These are phyloP conservation scores for Meloidogyne floridensis DNA, from an alignment of 1,140 invertebrate species.

Conservation along the genomic window DNA sequence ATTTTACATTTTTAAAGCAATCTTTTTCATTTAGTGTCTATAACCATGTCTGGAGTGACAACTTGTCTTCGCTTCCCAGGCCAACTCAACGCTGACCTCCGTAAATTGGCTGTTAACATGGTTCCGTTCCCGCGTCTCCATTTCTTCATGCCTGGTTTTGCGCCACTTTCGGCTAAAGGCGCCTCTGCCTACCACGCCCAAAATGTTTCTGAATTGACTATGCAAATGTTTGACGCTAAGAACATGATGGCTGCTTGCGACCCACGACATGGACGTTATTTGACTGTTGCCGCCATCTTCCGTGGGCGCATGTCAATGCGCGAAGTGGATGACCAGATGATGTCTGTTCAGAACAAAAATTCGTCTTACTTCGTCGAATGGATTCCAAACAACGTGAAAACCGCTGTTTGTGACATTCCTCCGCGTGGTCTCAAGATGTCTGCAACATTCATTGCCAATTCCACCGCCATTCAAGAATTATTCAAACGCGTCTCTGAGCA, in stretches of 20 bases:
- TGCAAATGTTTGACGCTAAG: conserved; percentile 76
- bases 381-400: conserved; percentile 66
- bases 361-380: conserved; percentile 65
- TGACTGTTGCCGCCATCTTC: conserved; percentile 91
- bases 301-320: conserved; percentile 79
- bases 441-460: conserved; percentile 68
- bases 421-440: conserved; percentile 68
- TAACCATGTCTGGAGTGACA: conserved; percentile 82
- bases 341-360: conserved; percentile 65
- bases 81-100: conserved; percentile 77
- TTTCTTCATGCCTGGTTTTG: conserved; percentile 92
- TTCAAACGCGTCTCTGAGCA: conserved; percentile 68
- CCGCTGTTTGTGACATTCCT: conserved; percentile 68
- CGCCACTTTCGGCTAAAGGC: conserved; percentile 82
- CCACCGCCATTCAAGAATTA: conserved; percentile 72
- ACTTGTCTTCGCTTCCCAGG: conserved; percentile 71
- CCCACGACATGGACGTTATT: conserved; percentile 81
- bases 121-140: conserved; percentile 88
- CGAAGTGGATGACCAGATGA: conserved; percentile 62
- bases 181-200: conserved; percentile 73
- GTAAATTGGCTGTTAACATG: conserved; percentile 94
- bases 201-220: conserved; percentile 83
- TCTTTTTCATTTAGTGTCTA: conserved; percentile 69
- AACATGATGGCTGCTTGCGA: conserved; percentile 74
- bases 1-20: too few relatives aligned